A percentile compares a stretch with the other conserved stretches of the same genome.
Conservation (phyloP, 1,140 invertebrate genomes). For the Penaeus japonicus region DNA sequence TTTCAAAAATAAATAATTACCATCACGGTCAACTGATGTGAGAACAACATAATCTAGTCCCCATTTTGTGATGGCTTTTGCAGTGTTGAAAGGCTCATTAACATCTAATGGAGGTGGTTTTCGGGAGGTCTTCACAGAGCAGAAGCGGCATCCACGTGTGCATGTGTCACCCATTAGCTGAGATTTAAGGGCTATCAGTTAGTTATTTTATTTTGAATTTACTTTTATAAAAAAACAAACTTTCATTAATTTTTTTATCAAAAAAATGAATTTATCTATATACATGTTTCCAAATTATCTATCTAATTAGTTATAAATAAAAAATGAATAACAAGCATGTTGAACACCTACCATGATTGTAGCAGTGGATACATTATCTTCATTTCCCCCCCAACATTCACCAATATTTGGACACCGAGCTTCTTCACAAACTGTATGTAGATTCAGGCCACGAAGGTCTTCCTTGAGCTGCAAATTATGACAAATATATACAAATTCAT, state of each 20-base stretch:
- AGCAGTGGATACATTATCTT: conserved; percentile 84
- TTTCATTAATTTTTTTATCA: too few relatives aligned
- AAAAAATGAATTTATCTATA: too few relatives aligned
- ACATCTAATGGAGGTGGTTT: conserved; percentile 90
- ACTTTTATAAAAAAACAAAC: too few relatives aligned
- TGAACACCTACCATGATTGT: conserved; percentile 82
- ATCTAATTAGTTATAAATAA: not conserved
- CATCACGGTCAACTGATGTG: conserved; percentile 96
- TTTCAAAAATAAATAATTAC: conserved; percentile 42
- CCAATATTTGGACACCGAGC: conserved; percentile 99
- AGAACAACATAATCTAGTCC: conserved; percentile 97
- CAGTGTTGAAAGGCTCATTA: conserved; percentile 92
- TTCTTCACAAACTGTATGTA: conserved; percentile 98
- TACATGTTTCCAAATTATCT: too few relatives aligned
- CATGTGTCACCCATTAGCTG: conserved; percentile 93
- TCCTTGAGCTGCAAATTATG: conserved; percentile 74
- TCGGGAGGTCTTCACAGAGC: conserved; percentile 96
- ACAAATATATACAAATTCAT: not conserved
- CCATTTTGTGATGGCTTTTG: conserved; percentile 90
- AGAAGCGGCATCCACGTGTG: conserved; percentile 91
- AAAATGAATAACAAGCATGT: not conserved
- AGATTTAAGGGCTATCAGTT: too few relatives aligned
- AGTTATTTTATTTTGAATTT: too few relatives aligned
- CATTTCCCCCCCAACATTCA: conserved; percentile 98
- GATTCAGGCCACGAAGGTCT: conserved; percentile 84